Base-by-base conservation (phyloP, 2,888 invertebrate species). In the Troides aeacus region DNA sequence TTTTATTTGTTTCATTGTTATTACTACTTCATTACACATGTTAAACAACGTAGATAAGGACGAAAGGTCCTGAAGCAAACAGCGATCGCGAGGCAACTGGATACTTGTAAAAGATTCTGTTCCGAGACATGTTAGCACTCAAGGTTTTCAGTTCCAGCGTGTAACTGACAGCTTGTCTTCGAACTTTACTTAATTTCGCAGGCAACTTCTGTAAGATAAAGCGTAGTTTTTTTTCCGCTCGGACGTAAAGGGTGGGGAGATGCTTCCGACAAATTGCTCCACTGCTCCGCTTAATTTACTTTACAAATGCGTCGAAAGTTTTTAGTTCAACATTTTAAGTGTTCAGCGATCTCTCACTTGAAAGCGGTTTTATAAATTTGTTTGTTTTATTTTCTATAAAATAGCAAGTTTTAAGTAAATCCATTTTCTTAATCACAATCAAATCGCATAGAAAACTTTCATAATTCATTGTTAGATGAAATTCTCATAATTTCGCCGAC, bases 251-350 rank as follows among this genome's bases (percentile, higher is more conserved):
- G 82, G 84, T 82, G 80, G 79, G 75, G 78, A 75, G 77, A 80
- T 83, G 79, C 78, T 84, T 81, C 82, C 81, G 81, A 85, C 84
- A 88, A 89, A 89, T 89, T 85, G 79, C 82, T 83, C 77, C 76
- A 77, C 79, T 81, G 83, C 78, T 79, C 84, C 83, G 83, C 80
- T 85, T 88, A 84, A 89, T 87, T 87, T 84, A 85, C 82, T 86
- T 88, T 82, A 87, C 84, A 86, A 87, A 86, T 85, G 84, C 81
- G 83, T 83, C 81, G 79, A 82, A 86, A 83, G 83, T 85, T 83
- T 79, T 62, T 62, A 61, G 53, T 65, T 65, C 53, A 67, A 71
- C 71, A 39, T 64, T 68, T 71, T 63, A 66, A 64, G 39, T 60
- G 66, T 64, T 59, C 42, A 46, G 63, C 63, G 67, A 70, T 67